Evolutionary conservation across 1,140 invertebrate genomes (phyloP).

Genomic region (Eubasilissa regina): DNA sequence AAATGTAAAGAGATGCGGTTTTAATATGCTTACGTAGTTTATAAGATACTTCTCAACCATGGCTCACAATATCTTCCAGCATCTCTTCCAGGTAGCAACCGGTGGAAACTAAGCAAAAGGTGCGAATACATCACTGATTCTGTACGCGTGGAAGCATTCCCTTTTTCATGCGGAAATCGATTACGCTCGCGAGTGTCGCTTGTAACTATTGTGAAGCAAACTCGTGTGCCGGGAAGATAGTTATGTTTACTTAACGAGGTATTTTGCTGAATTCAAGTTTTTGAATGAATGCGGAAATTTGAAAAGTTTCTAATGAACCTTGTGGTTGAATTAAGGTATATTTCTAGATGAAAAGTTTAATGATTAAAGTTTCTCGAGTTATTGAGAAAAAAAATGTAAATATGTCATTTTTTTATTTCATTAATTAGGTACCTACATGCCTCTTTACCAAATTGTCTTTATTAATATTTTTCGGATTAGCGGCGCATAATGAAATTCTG

Average conservation of each 20-base stretch:
- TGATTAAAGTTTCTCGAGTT: too few species aligned
- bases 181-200: neutral
- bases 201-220: neutral
- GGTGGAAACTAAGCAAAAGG: neutral
- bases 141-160: neutral
- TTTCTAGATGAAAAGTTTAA: constrained; percentile 8
- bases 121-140: neutral
- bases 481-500: too few species aligned
- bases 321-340: constrained; percentile 26
- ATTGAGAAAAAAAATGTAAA: too few species aligned
- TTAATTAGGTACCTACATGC: too few species aligned
- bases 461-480: too few species aligned
- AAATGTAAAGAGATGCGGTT: constrained; percentile 13
- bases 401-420: too few species aligned
- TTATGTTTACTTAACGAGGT: constrained; percentile 17
- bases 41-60: neutral
- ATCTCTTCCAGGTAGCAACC: neutral
- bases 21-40: constrained; percentile 15
- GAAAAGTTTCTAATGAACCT: constrained; percentile 36
- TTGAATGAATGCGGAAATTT: constrained; percentile 22
- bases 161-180: neutral
- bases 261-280: constrained; percentile 24
- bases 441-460: too few species aligned
- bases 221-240: neutral
- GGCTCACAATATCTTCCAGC: neutral